A percentile compares a stretch with the other conserved stretches of the same genome.
Conservation (phyloP, 2,797 vertebrate species). For the Cynodonichthys magdalenae region DNA sequence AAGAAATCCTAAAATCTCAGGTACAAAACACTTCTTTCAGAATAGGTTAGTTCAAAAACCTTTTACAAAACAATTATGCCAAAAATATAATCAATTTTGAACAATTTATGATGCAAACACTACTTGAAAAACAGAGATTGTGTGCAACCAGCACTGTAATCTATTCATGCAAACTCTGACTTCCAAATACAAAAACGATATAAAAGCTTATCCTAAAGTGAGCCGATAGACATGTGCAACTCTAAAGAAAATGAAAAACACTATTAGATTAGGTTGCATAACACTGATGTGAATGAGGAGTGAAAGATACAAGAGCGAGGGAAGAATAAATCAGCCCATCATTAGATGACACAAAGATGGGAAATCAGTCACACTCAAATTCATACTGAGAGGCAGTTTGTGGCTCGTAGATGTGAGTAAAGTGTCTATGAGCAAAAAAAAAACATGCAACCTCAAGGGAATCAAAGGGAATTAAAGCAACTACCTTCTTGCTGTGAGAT, state of each 20-base stretch:
- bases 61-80: too few relatives aligned
- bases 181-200: background rate
- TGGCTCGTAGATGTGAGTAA: constrained; percentile 9
- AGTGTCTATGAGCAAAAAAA: constrained; percentile 7
- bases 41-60: too few relatives aligned
- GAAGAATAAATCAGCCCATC: constrained; percentile 12
- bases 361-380: constrained; percentile 19
- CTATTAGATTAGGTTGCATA: constrained; percentile 2
- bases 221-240: constrained; percentile 3
- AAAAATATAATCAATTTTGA: too few relatives aligned
- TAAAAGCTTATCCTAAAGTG: background rate
- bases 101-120: too few relatives aligned
- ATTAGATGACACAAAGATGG: constrained; percentile 3
- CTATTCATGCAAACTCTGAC: too few relatives aligned
- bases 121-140: too few relatives aligned
- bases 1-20: too few relatives aligned
- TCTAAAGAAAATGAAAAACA: constrained; percentile 3
- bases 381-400: constrained; percentile 8
- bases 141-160: too few relatives aligned
- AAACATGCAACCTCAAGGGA: constrained; percentile 12
- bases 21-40: too few relatives aligned
- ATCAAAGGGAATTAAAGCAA: constrained; percentile 30
- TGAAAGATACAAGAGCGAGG: background rate
- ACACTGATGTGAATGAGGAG: constrained; percentile 6
- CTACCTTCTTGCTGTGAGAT: constrained; percentile 16